Base-by-base conservation (phyloP, 37 sponge, comb jelly and placozoan species). In the Geodia barretti region DNA sequence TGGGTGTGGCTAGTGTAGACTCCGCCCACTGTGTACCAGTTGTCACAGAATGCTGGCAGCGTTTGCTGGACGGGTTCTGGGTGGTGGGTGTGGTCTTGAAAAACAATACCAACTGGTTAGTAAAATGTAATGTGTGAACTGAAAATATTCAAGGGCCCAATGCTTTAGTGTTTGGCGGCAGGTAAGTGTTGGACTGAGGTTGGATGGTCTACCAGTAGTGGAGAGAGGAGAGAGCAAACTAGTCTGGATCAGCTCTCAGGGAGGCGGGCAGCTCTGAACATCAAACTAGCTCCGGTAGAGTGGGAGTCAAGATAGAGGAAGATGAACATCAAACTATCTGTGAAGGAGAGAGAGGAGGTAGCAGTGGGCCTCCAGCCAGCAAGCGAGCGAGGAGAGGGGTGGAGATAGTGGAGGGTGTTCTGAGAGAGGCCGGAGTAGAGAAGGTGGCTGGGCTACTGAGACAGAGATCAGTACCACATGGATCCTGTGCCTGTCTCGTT, bases 41-140 rank as follows among this genome's bases (percentile, higher is more conserved):
- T 21, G 73, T 81, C 24, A 2, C 39, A 40, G 35, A 37, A 11
- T 28, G 26, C 34, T 87, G 88, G 88, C 82, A 87, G 83, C 75
- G 88, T 34, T 2, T 87, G 1, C 21, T 70, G 11, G 47, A 81
- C 25, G 69, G 41, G 29, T 66, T 63, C 26, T 81, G 82, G 83
- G 25, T 81, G 2, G 63, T 87, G 34, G 88, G 82, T 0, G 62
- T 81, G 2, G 60, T 81, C 3, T 41, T 69, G 0, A 62, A 72
- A 64, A 85, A 85, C 72, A 54, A 30, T 11, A 73, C 86, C 20
- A 38, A 73, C 14, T 65, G 39, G 86, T 79, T 41, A 79, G 60
- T 30, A 8, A 35, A 9, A 4, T 4, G 69, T 34, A 72, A 4
- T 72, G 28, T 11, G 24, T 76, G 60, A 21, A 36, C 47, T 23